Evolutionary conservation across 2,888 invertebrate species (phyloP).

Genomic region (Lochmaea capreae): DNA sequence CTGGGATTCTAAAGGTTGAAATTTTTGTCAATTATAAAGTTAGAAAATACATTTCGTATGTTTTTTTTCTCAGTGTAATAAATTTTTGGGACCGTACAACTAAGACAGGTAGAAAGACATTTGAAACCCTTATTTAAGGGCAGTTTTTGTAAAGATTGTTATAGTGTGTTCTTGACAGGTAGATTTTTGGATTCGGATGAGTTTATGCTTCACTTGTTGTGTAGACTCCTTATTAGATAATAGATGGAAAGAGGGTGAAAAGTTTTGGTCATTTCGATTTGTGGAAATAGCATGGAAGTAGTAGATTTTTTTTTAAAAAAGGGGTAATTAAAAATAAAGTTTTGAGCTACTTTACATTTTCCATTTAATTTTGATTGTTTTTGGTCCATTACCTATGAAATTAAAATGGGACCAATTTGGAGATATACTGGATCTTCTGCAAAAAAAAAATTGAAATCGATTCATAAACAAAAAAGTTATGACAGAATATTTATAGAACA

Average conservation of each 20-base stretch:
- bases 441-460: no score
- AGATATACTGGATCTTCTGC: no score
- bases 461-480: no score
- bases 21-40: no score
- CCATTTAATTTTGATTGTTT: no score
- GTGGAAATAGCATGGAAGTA: slow-evolving; percentile 5
- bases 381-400: no score
- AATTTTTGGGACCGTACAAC: slow-evolving; percentile 24
- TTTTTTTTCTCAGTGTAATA: slow-evolving; percentile 22
- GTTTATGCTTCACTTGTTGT: slow-evolving; percentile 63
- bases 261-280: slow-evolving; percentile 42
- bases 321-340: background rate
- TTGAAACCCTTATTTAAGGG: slow-evolving; percentile 59
- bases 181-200: slow-evolving; percentile 52
- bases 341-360: background rate
- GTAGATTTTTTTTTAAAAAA: background rate
- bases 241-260: slow-evolving; percentile 55
- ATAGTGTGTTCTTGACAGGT: slow-evolving; percentile 60
- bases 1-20: no score
- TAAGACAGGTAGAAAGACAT: slow-evolving; percentile 52
- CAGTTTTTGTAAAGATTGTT: slow-evolving; percentile 57
- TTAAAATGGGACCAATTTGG: no score
- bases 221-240: slow-evolving; percentile 63
- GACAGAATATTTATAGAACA: no score
- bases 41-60: background rate